These are phyloP conservation scores for Drosophila bipectinata DNA, from an alignment of 1,140 invertebrate genomes.

Conservation along the genomic window DNA sequence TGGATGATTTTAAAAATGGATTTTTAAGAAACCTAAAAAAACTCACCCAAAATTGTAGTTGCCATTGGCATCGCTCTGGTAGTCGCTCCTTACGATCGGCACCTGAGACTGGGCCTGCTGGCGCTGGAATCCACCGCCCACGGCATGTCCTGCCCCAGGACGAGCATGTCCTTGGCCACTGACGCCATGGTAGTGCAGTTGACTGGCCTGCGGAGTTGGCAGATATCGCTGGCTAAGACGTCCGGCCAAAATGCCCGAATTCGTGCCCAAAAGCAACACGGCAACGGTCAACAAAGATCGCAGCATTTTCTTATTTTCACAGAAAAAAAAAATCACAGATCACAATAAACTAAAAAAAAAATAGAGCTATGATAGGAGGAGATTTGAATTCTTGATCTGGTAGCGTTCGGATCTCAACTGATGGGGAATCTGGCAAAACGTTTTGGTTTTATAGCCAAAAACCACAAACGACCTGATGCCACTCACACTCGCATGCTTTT, in stretches of 20 bases:
- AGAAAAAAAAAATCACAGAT: constrained; percentile 14
- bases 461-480: background rate
- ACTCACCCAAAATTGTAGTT: constrained; percentile 87
- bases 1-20: no score
- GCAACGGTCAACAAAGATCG: constrained; percentile 26
- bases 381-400: constrained; percentile 15
- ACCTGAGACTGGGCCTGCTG: constrained; percentile 70
- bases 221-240: constrained; percentile 65
- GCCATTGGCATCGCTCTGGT: constrained; percentile 85
- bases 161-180: constrained; percentile 48
- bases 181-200: constrained; percentile 72
- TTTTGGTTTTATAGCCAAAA: constrained; percentile 63
- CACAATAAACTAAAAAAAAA: constrained; percentile 19
- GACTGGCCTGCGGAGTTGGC: constrained; percentile 63
- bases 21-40: no score
- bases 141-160: constrained; percentile 9
- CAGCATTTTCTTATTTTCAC: constrained; percentile 37
- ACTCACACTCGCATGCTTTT: constrained; percentile 62
- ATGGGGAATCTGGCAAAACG: constrained; percentile 29
- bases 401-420: constrained; percentile 54
- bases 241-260: constrained; percentile 20
- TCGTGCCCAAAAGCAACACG: constrained; percentile 30
- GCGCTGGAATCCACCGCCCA: constrained; percentile 21
- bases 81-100: constrained; percentile 86
- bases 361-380: background rate